Evolutionary conservation across 2,888 invertebrate species (phyloP), one percentile per base, ranked within the genome.

Genomic region (Orthosia gracilis): DNA sequence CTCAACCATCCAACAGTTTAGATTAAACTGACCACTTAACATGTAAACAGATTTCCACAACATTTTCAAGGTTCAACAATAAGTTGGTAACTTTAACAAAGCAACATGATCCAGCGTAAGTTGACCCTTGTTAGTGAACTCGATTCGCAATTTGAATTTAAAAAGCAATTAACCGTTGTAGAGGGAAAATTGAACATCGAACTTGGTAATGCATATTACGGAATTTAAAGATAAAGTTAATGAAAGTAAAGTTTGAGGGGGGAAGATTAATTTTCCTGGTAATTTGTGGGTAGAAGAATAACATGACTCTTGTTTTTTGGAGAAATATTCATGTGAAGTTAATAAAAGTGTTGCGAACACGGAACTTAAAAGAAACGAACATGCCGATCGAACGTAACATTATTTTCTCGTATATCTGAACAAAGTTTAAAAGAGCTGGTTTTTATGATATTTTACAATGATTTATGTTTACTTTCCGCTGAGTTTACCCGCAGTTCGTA

Each of bases 1-100:
- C 69, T 73, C 18, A 61, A 49, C 65, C 69, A 77, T 76, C 65
- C 58, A 79, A 76, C 70, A 74, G 74, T 84, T 86, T 80, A 73
- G 80, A 73, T 80, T 76, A 61, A 83, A 78, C 59, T 74, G 67
- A 72, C 61, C 72, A 72, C 61, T 76, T 78, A 68, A 81, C 61
- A 50, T 58, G 61, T 78, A 63, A 73, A 78, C 76, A 70, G 71
- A 74, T 73, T 77, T 50, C 26, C 23, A 54, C 55, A 66, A 75
- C 26, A 68, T 64, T 67, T 61, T 57, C 71, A 69, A 73, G 54
- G 57, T 26, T 82, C 57, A 26, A 54, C 62, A 47, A 13, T 59
- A 71, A 59, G 52, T 50, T 70, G 54, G 54, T 15, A 21, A 23
- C n/a, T 50, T 67, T 18, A 21, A 45, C 18, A 23, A 50, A 52